Base-by-base conservation (phyloP, 2,888 invertebrate genomes). In the Linhomoeus sp. region DNA sequence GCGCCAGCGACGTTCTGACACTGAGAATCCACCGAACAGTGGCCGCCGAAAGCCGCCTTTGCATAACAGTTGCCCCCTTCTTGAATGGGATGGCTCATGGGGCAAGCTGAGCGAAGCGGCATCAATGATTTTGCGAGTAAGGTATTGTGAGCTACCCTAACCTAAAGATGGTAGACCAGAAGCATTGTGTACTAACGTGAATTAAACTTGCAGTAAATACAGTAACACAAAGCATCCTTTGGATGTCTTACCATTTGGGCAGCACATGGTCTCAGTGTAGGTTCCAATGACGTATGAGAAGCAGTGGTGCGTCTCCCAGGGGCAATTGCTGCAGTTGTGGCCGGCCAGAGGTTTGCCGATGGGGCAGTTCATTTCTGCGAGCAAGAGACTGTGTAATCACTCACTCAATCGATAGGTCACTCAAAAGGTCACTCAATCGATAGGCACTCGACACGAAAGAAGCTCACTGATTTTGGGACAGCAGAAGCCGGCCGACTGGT, bases 221-320 rank as follows among this genome's bases (percentile, higher is more conserved):
- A n/a, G n/a, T n/a, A n/a, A n/a, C n/a, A n/a, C n/a, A n/a, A n/a
- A n/a, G n/a, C n/a, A n/a, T n/a, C n/a, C n/a, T n/a, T n/a, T n/a
- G n/a, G n/a, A n/a, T n/a, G 1, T 17, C 42, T 19, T 25, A 49
- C 51, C 52, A 45, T 52, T 52, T 15, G 52, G 52, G 37, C 52
- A 52, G 46, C 52, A 52, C 51, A 52, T 52, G 29, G 48, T 43
- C 41, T 52, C 51, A 15, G 43, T 45, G 43, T 46, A 48, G 20
- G 43, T 45, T 35, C 51, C 51, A 26, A 52, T 46, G 23, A 45
- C 42, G 45, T 51, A 51, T 20, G 52, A 49, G 45, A 52, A 52
- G 43, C 52, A 52, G 43, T 52, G 51, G 41, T 52, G 52, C 1
- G 52, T 52, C 15, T 51, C 46, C 52, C 51, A 51, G 14, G 52